These are phyloP conservation scores for Drosophila rufa DNA, from an alignment of 1,140 invertebrate species.

Conservation along the genomic window DNA sequence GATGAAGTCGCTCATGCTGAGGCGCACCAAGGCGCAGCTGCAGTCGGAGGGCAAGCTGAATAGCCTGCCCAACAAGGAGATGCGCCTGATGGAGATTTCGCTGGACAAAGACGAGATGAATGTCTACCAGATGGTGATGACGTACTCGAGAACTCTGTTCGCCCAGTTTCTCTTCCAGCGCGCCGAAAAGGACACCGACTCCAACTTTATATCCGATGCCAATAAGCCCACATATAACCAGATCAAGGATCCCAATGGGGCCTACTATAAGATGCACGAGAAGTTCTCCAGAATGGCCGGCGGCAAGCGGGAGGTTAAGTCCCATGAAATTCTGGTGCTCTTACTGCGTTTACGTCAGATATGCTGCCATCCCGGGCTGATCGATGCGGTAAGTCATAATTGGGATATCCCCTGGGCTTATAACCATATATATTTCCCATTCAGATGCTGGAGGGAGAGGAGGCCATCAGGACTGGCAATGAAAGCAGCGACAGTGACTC, in stretches of 20 bases:
- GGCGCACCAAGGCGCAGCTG: constrained; percentile 93
- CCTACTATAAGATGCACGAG: constrained; percentile 87
- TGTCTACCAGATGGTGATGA: constrained; percentile 91
- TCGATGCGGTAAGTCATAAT: constrained; percentile 84
- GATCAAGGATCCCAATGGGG: constrained; percentile 85
- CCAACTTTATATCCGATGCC: constrained; percentile 55
- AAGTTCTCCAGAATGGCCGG: constrained; percentile 87
- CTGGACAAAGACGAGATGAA: constrained; percentile 90
- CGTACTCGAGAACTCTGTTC: constrained; percentile 91
- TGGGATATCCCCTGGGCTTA: too few species aligned
- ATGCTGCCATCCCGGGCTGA: constrained; percentile 94
- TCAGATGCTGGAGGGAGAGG: constrained; percentile 87
- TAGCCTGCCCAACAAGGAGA: constrained; percentile 88
- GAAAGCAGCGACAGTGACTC: constrained; percentile 82
- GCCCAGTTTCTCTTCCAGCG: constrained; percentile 91
- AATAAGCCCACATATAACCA: constrained; percentile 69
- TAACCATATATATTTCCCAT: background rate
- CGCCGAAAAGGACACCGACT: constrained; percentile 88
- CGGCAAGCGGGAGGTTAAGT: constrained; percentile 88
- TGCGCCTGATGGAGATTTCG: constrained; percentile 87
- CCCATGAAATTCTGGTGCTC: constrained; percentile 92
- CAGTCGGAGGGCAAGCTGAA: constrained; percentile 87
- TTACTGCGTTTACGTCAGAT: constrained; percentile 94
- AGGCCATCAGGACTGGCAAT: constrained; percentile 78
- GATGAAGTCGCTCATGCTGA: constrained; percentile 92